Base-by-base conservation (phyloP, 2,797 vertebrate genomes). In the Gymnothorax reevesii region DNA sequence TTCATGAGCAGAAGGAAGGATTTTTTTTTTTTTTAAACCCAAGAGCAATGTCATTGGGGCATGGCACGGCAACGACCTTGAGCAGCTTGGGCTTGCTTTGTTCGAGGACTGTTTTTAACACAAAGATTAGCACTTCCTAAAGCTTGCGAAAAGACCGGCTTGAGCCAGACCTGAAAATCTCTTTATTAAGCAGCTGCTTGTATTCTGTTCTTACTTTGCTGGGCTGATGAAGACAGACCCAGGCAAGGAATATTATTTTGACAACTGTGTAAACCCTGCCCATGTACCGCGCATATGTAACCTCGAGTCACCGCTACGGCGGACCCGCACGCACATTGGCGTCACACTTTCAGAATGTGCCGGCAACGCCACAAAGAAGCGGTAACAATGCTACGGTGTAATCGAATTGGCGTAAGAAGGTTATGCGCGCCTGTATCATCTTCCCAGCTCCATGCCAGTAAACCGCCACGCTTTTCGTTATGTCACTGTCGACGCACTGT, bases 201-300 rank as follows among this genome's bases (percentile, higher is more conserved):
- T 27, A 80, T 54, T 80, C 20, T 80, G 77, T 22, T 80, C 49
- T 80, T 80, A n/a, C 52, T 80, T 54, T 80, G 77, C 77, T 80
- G 54, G 77, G 52, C 77, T 80, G 52, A 54, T 54, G n/a, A 42
- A 42, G 33, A 54, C 77, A 80, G 77, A 49, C 77, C 17, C 52
- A 27, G 77, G 49, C 77, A 80, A 80, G 49, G 77, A 80, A 80
- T 42, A 42, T 54, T 80, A 80, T 80, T 80, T 54, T 80, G 77
- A 80, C 77, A 80, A 54, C 77, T 80, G 77, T 80, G 49, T 52
- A 80, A 80, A 80, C 77, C 49, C 77, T 54, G 25, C n/a, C 77
- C 77, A 80, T n/a, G 77, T 15, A 42, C 73, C 73, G 17, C 15
- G 49, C 20, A 22, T 7, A 33, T 55, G 49, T n/a, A 8, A 2